These are phyloP conservation scores for Rhinoderma darwinii DNA, from an alignment of 2,113 vertebrate genomes.

Conservation along the genomic window DNA sequence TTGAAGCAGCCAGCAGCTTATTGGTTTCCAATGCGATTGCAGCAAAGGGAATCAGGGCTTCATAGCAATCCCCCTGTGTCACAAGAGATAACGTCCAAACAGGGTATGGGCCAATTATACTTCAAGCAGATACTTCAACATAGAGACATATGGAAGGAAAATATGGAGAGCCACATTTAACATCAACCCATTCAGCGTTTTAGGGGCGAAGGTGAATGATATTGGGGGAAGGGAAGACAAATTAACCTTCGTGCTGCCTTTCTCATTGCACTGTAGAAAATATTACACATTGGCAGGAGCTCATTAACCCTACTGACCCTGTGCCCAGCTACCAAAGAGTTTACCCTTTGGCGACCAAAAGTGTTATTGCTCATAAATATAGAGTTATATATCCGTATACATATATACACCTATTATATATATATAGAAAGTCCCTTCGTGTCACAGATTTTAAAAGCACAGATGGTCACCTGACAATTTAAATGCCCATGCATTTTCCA, in stretches of 20 bases:
- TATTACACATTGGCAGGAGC: slow-evolving; percentile 28
- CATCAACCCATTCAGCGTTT: slow-evolving; percentile 41
- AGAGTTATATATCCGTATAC: slow-evolving; percentile 57
- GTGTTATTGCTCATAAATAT: slow-evolving; percentile 61
- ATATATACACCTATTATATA: slow-evolving; percentile 55
- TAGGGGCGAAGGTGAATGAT: slow-evolving; percentile 51
- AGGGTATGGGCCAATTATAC: slow-evolving; percentile 10
- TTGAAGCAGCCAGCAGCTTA: slow-evolving; percentile 33
- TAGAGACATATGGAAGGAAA: slow-evolving; percentile 25
- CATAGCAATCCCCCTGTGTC: slow-evolving; percentile 15
- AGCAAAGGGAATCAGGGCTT: background rate
- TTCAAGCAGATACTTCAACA: slow-evolving; percentile 37
- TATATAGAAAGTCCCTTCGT: slow-evolving; percentile 55
- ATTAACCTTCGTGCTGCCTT: slow-evolving; percentile 41
- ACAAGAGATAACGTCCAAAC: slow-evolving; percentile 30
- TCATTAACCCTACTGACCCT: slow-evolving; percentile 47
- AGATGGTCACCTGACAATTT: slow-evolving; percentile 60
- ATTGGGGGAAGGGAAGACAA: slow-evolving; percentile 45
- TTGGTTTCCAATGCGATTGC: slow-evolving; percentile 10
- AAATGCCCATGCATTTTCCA: slow-evolving; percentile 60
- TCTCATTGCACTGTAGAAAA: slow-evolving; percentile 39
- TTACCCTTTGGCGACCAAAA: slow-evolving; percentile 52
- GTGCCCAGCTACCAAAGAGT: slow-evolving; percentile 37
- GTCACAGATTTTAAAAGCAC: slow-evolving; percentile 56
- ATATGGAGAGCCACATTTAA: slow-evolving; percentile 46